Percentiles rank a stretch among this genome's conserved stretches.
phyloP scores from a whole-genome alignment of 2,888 invertebrate genomes.

The Ophion ellenae region DNA sequence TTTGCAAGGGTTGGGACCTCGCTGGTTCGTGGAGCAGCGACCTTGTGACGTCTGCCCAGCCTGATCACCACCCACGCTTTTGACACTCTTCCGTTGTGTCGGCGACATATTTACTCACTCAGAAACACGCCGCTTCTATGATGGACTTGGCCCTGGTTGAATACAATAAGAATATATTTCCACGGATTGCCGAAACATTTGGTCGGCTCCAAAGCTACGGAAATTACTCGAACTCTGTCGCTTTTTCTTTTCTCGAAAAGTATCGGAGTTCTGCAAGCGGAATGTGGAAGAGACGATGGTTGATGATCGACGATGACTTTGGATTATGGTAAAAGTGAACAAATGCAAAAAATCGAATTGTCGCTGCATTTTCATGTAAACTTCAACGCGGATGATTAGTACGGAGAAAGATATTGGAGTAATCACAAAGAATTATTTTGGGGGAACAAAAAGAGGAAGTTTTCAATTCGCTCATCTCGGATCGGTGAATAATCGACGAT shows the following conservation, averaged over 20 bases:
- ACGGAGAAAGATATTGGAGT: not conserved
- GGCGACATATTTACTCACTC: not conserved
- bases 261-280: no score
- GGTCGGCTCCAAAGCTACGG: no score
- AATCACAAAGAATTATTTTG: conserved; percentile 16
- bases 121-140: not conserved
- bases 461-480: not conserved
- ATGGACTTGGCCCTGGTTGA: not conserved
- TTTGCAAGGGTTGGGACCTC: not conserved
- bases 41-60: not conserved
- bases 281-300: no score
- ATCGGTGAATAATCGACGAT: conserved; percentile 3
- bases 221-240: no score
- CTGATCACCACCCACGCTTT: not conserved
- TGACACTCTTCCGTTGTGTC: not conserved
- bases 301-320: not conserved
- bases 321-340: not conserved
- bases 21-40: not conserved
- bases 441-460: not conserved
- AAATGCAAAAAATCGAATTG: not conserved
- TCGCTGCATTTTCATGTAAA: not conserved
- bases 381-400: not conserved
- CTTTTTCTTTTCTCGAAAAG: no score
- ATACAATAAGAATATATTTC: no score
- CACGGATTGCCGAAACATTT: no score